Evolutionary conservation across 2,797 vertebrate species (phyloP).

Genomic region (Hafferia zeledoni): DNA sequence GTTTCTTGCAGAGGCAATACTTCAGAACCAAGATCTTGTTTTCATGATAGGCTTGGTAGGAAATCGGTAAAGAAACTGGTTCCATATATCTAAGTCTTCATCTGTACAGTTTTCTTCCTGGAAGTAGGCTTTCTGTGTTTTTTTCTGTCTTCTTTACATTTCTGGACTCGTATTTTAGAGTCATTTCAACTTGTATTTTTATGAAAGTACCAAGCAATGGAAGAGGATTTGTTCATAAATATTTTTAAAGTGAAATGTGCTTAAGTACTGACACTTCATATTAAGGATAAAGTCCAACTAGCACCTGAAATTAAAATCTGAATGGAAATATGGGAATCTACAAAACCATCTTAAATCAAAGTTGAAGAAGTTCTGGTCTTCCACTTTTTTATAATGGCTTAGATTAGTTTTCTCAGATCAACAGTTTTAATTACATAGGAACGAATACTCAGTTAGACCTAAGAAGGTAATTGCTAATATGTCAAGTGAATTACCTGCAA

Average conservation of each 20-base stretch:
- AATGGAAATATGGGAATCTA: slow-evolving; percentile 6
- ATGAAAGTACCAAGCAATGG: not conserved
- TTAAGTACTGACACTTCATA: slow-evolving; percentile 40
- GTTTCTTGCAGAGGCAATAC: not conserved
- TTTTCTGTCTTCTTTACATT: not conserved
- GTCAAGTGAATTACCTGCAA: slow-evolving; percentile 51
- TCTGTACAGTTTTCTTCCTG: not conserved
- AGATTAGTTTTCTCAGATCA: slow-evolving; percentile 48
- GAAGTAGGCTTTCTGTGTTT: not conserved
- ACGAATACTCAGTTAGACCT: slow-evolving; percentile 9
- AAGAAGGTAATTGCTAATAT: slow-evolving; percentile 45
- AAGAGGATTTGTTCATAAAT: not conserved
- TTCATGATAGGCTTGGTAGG: not conserved
- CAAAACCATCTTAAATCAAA: slow-evolving; percentile 51
- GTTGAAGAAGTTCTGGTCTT: slow-evolving; percentile 48
- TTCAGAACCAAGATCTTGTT: not conserved
- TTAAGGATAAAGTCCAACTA: slow-evolving; percentile 27
- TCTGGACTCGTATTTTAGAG: not conserved
- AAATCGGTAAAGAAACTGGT: not conserved
- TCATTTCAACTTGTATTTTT: not conserved
- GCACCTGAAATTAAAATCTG: slow-evolving; percentile 50
- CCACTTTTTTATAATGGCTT: slow-evolving; percentile 26
- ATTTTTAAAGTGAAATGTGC: slow-evolving; percentile 32
- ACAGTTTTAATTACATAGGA: slow-evolving; percentile 49
- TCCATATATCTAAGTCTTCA: not conserved